Evolutionary conservation across 1,140 invertebrate species (phyloP), one percentile per base, ranked within the genome.

Genomic region (Drosophila ananassae): DNA sequence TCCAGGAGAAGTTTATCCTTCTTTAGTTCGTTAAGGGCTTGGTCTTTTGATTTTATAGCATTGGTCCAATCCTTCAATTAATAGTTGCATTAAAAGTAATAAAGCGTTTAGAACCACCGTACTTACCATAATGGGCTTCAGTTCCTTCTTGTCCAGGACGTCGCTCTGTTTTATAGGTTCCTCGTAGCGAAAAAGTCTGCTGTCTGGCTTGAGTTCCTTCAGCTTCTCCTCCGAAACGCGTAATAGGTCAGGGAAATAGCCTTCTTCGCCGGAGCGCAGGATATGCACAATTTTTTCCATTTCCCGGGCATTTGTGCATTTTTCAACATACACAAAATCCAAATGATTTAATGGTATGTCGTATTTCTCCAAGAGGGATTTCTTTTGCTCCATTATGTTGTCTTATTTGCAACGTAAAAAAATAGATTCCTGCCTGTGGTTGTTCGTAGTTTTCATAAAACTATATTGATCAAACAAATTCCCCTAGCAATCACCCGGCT

Each of bases 201-300:
- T 95, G 0, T 92, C 90, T 2, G 94, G 94, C 57, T 94, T 93
- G 2, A 95, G 53, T 44, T 55, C 48, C 2, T 74, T 69, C 4
- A 96, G 81, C 56, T 93, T 92, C 2, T 94, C 87, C 89, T 95
- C 94, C 1, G 94, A 93, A 71, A 90, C 92, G 34, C 89, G 92
- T 0, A 92, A 90, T 32, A 96, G 90, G 59, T 95, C 93, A 6
- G 95, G 95, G 91, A 92, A 96, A 60, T 90, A 85, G 2, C 95
- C 95, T 92, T 95, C 95, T 90, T 95, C 94, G n/a, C 95, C 94
- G 32, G 95, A 95, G 62, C 93, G 92, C 13, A 95, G 82, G 37
- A 95, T 93, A 47, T 92, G 89, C 5, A 95, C 74, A 21, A 95
- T 95, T 73, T 91, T 93, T 80, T 95, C 94, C 55, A 95, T 76